Evolutionary conservation across 2,888 invertebrate genomes (phyloP), one percentile per base, ranked within the genome.

Genomic region (Acholoe squamosa): DNA sequence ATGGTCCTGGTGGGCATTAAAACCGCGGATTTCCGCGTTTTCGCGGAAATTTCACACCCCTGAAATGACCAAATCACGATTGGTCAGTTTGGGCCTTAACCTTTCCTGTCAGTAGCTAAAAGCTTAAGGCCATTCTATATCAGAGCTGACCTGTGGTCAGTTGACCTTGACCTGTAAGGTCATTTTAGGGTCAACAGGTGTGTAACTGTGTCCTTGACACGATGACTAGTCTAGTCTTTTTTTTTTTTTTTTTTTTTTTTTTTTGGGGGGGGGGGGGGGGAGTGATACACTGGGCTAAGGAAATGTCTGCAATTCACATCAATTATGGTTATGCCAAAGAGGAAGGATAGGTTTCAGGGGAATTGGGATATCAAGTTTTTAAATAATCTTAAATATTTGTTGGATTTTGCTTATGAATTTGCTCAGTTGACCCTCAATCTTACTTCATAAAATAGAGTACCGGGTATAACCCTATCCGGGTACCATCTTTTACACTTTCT

Each of bases 111-210:
- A 43, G 43, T 10, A 43, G 5, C 71, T 71, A 71, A 71, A 71
- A 71, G 71, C 71, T 28, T 28, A 28, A 71, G 71, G 71, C 28
- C 71, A 71, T 1, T 71, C 71, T 0, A 28, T 25, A 28, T 71
- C 71, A 71, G 5, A n/a, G 25, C 67, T 71, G 71, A 71, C 71
- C 71, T 28, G n/a, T 71, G 71, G 25, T 14, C 71, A 71, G 28
- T 25, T 71, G 61, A 3, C n/a, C 19, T 61, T 61, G 43, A 43
- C 61, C 61, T 61, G 61, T n/a, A 3, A 43, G 61, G 61, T 61
- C 61, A 61, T 3, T 10, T 43, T 43, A 19, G 19, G 61, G 61
- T 61, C 61, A n/a, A 43, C 43, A 43, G 43, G 43, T 43, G 12
- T n/a, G 61, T 61, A n/a, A 61, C 61, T 19, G 61, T 61, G n/a